Evolutionary conservation across 2,797 vertebrate genomes (phyloP).

Genomic region (Sciurus carolinensis): DNA sequence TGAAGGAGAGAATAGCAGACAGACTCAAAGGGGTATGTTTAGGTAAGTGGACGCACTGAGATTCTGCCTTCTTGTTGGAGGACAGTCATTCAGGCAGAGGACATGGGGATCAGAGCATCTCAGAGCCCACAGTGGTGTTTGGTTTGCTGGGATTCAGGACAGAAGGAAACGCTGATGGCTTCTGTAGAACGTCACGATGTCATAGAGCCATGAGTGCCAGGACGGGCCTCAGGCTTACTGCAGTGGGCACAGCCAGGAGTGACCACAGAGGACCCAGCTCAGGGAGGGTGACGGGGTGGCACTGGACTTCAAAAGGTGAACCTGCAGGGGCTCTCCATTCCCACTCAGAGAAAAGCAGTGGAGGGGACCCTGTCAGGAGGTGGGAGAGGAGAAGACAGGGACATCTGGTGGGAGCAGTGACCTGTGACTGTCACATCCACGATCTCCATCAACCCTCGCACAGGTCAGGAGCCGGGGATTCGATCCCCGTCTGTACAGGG

Average conservation of each 20-base stretch:
- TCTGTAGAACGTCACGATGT: rapidly evolving
- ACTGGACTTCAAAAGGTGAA: rapidly evolving
- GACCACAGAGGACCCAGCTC: neutral
- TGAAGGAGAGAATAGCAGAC: neutral
- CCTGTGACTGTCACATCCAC: rapidly evolving
- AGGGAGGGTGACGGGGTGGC: rapidly evolving
- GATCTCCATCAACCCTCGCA: neutral
- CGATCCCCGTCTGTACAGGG: rapidly evolving
- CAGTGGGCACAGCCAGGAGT: rapidly evolving
- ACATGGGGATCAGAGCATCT: rapidly evolving
- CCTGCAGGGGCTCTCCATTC: no score
- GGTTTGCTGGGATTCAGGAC: rapidly evolving
- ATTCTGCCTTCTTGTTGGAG: no score
- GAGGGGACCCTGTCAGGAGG: no score
- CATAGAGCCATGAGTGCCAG: rapidly evolving
- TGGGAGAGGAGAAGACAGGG: neutral
- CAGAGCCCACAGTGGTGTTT: neutral
- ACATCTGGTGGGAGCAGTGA: rapidly evolving
- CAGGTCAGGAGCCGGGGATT: neutral
- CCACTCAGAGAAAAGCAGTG: neutral
- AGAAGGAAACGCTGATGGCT: rapidly evolving
- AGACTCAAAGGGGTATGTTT: neutral
- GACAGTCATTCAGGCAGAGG: neutral
- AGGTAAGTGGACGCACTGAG: neutral
- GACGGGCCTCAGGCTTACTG: rapidly evolving